These are phyloP conservation scores for Apamea anceps DNA, from an alignment of 2,888 invertebrate species.

Conservation along the genomic window DNA sequence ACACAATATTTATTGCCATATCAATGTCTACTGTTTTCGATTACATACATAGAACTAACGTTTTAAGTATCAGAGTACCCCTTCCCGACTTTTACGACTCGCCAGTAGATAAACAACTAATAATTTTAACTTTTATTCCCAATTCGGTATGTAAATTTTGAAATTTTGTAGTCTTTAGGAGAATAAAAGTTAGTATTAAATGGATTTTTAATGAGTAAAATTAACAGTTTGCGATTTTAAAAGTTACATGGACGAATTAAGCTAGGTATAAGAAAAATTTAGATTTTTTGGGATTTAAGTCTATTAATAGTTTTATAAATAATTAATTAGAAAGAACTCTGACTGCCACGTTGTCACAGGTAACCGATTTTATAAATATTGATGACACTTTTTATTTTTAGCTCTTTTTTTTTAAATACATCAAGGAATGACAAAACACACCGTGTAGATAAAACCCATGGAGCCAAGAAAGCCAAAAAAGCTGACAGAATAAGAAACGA, in stretches of 20 bases:
- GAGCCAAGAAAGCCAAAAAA: too few relatives aligned
- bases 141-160: conserved; percentile 47
- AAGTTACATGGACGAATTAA: not conserved
- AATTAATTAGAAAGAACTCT: too few relatives aligned
- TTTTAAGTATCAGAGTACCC: conserved; percentile 43
- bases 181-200: conserved; percentile 25
- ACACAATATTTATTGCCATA: conserved; percentile 43
- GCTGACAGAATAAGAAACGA: too few relatives aligned
- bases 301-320: not conserved
- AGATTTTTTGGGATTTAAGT: not conserved
- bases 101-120: conserved; percentile 55
- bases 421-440: too few relatives aligned
- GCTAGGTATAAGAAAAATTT: not conserved
- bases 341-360: too few relatives aligned
- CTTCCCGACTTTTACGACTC: conserved; percentile 53
- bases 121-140: conserved; percentile 49
- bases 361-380: too few relatives aligned
- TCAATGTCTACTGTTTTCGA: conserved; percentile 59
- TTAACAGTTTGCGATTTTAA: conserved; percentile 17
- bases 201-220: conserved; percentile 31
- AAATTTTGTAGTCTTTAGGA: conserved; percentile 33
- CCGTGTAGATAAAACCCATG: too few relatives aligned
- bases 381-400: too few relatives aligned
- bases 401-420: too few relatives aligned
- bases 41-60: conserved; percentile 36